A percentile compares a stretch with the other conserved stretches of the same genome.
Conservation (phyloP, 2,113 vertebrate species). For the Aythya baeri region DNA sequence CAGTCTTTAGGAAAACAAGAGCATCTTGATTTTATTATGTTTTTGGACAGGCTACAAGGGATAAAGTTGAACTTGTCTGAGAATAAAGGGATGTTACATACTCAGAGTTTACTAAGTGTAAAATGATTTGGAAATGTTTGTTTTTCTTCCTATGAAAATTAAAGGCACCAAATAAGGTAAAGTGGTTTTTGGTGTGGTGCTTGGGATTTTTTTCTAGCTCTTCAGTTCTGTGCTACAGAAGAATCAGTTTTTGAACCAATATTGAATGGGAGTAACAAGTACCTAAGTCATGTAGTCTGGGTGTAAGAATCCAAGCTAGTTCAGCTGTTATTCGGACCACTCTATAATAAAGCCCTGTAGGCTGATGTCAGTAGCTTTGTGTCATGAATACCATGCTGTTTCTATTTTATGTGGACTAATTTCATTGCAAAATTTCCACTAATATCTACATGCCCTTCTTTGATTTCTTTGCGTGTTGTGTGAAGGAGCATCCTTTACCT, state of each 20-base stretch:
- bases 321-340: not conserved
- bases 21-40: constrained; percentile 5
- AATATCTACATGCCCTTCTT: rapidly evolving
- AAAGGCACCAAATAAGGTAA: not conserved
- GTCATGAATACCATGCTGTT: not conserved
- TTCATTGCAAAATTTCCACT: not conserved
- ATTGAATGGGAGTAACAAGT: not conserved
- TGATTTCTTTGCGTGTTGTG: not conserved
- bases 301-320: not conserved
- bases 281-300: not conserved
- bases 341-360: not conserved
- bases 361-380: not conserved
- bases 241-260: not conserved
- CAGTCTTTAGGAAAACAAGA: not conserved
- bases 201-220: not conserved
- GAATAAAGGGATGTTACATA: not conserved
- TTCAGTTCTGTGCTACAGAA: not conserved
- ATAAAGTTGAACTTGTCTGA: not conserved
- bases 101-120: not conserved
- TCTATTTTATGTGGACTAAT: not conserved
- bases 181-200: not conserved
- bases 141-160: not conserved
- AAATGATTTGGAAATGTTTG: not conserved
- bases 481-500: not conserved
- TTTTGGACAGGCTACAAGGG: not conserved